Conservation (phyloP, 1,140 invertebrate genomes). For the Ruditapes philippinarum region DNA sequence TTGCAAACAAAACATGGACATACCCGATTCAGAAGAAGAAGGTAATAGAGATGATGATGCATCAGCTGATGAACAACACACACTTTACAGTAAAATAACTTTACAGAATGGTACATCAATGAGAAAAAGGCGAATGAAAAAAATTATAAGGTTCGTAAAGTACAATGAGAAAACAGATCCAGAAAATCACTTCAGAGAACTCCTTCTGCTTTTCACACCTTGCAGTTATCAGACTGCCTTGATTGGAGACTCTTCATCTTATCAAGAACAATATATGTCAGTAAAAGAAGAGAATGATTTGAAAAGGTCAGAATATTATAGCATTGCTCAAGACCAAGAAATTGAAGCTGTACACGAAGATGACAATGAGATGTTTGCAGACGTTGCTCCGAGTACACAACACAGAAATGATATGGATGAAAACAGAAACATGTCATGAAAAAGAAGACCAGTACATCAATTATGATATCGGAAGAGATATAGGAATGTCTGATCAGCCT, state of each 20-base stretch:
- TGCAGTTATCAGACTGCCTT: slow-evolving; percentile 49
- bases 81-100: background rate
- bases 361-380: too few species aligned
- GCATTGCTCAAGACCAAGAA: background rate
- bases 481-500: slow-evolving; percentile 12
- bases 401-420: background rate
- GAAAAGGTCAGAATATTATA: background rate
- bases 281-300: background rate
- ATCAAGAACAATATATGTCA: slow-evolving; percentile 5
- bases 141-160: slow-evolving; percentile 31
- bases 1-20: background rate
- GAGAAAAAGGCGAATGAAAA: slow-evolving; percentile 9
- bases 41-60: slow-evolving; percentile 19
- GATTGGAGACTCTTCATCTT: background rate
- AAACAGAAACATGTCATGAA: background rate
- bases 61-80: background rate
- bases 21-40: slow-evolving; percentile 20
- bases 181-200: slow-evolving; percentile 68
- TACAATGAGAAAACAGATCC: slow-evolving; percentile 35
- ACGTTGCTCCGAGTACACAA: slow-evolving; percentile 24
- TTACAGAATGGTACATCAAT: slow-evolving; percentile 18
- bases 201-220: slow-evolving; percentile 59
- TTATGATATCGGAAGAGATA: slow-evolving; percentile 28
- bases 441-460: slow-evolving; percentile 7
- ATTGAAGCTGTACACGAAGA: too few species aligned